phyloP scores from a whole-genome alignment of 2,888 invertebrate genomes.

The Tiliacea aurago region DNA sequence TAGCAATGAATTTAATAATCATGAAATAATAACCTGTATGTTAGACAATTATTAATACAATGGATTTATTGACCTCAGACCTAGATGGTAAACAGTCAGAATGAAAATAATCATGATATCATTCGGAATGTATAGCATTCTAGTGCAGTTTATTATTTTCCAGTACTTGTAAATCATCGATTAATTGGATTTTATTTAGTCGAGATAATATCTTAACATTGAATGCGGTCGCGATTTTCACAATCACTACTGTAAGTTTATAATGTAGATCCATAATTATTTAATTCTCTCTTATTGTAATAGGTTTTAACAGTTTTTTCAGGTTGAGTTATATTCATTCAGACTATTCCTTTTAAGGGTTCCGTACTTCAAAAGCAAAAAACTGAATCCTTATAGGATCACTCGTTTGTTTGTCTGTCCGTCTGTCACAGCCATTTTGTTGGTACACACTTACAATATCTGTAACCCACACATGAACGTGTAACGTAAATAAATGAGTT shows the following conservation, averaged over 20 bases:
- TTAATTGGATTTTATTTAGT: constrained; percentile 60
- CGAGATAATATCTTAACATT: constrained; percentile 58
- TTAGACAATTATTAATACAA: not conserved
- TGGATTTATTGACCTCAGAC: constrained; percentile 10
- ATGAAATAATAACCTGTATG: not conserved
- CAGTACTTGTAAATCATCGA: constrained; percentile 56
- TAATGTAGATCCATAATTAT: constrained; percentile 25
- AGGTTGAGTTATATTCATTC: not conserved
- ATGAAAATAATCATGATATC: constrained; percentile 48
- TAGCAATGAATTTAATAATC: not conserved
- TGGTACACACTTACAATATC: no score
- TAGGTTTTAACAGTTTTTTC: not conserved
- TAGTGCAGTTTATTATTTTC: constrained; percentile 32
- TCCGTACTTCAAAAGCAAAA: no score
- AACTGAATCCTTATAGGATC: no score
- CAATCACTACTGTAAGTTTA: constrained; percentile 38
- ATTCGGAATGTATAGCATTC: constrained; percentile 35
- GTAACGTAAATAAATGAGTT: no score
- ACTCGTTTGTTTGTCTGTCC: no score
- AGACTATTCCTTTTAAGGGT: not conserved
- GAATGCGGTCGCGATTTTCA: constrained; percentile 55
- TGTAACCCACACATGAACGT: no score
- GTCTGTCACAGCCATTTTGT: no score
- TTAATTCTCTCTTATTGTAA: not conserved
- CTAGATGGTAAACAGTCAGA: constrained; percentile 11